Evolutionary conservation across 1,140 invertebrate species (phyloP).

Genomic region (Apis dorsata): DNA sequence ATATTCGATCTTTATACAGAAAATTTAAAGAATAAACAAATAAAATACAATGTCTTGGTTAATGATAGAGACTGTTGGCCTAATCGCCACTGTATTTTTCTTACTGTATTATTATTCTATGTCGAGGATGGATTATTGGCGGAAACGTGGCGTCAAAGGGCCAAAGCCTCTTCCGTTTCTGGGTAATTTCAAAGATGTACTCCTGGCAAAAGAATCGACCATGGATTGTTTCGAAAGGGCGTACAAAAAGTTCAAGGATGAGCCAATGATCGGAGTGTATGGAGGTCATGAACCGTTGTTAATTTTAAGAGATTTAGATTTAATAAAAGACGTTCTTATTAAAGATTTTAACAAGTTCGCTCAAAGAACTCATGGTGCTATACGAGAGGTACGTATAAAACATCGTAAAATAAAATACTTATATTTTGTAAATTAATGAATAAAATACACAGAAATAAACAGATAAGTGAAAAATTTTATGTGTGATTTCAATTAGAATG

Average conservation of each 20-base stretch:
- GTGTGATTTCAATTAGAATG: too few relatives aligned
- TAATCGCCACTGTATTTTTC: background rate
- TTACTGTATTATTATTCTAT: background rate
- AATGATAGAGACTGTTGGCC: background rate
- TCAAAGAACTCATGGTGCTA: background rate
- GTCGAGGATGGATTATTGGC: background rate
- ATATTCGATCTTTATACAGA: too few relatives aligned
- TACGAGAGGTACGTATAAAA: conserved; percentile 19
- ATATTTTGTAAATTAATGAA: too few relatives aligned
- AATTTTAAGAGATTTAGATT: conserved; percentile 24
- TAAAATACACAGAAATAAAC: too few relatives aligned
- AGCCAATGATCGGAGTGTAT: conserved; percentile 39
- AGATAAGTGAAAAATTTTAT: too few relatives aligned
- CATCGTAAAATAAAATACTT: too few relatives aligned
- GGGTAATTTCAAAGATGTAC: background rate
- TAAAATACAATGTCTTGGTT: background rate
- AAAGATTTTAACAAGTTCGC: conserved; percentile 48
- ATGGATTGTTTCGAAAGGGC: background rate
- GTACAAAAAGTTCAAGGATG: conserved; percentile 32
- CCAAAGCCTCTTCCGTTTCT: conserved; percentile 5
- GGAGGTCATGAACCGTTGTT: background rate
- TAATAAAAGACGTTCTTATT: conserved; percentile 53
- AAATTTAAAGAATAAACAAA: background rate
- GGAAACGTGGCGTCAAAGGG: background rate
- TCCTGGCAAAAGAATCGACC: background rate